Conservation (phyloP, 1,140 invertebrate genomes). For the Philotrypesis tridentata region DNA sequence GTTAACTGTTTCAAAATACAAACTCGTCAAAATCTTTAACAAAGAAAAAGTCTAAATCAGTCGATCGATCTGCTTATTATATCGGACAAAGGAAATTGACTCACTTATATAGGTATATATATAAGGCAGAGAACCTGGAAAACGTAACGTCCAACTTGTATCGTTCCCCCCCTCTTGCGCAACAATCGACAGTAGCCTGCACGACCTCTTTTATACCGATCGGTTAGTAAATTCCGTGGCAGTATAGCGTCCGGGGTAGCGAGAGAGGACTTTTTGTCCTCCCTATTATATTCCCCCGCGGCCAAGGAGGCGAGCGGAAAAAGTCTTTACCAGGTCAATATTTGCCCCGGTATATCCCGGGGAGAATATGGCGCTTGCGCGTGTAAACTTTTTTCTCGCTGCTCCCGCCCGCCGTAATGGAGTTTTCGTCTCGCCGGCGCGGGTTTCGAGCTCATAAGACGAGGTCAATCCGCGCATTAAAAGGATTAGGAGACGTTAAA, state of each 20-base stretch:
- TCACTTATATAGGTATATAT: no score
- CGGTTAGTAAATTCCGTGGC: not conserved
- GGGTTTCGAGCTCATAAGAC: not conserved
- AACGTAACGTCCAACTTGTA: not conserved
- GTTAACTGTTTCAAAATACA: no score
- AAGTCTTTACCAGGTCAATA: not conserved
- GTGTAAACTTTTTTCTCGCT: not conserved
- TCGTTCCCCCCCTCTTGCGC: not conserved
- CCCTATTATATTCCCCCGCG: not conserved
- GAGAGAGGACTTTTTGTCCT: not conserved
- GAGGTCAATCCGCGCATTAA: conserved; percentile 8
- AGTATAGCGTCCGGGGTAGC: not conserved
- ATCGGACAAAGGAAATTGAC: no score
- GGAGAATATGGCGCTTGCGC: not conserved
- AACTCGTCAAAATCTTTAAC: no score
- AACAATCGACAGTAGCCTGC: not conserved
- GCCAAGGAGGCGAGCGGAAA: not conserved
- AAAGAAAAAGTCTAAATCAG: no score
- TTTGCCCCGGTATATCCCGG: not conserved
- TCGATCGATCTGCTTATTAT: no score
- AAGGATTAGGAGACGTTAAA: conserved; percentile 2
- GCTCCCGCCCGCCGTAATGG: no score
- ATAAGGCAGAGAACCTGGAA: no score
- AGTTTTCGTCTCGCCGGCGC: not conserved
- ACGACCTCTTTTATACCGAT: not conserved